Percentiles rank a stretch among this genome's conserved stretches.
Conservation (phyloP, 2,113 vertebrate species). For the Typhlomys cinereus region DNA sequence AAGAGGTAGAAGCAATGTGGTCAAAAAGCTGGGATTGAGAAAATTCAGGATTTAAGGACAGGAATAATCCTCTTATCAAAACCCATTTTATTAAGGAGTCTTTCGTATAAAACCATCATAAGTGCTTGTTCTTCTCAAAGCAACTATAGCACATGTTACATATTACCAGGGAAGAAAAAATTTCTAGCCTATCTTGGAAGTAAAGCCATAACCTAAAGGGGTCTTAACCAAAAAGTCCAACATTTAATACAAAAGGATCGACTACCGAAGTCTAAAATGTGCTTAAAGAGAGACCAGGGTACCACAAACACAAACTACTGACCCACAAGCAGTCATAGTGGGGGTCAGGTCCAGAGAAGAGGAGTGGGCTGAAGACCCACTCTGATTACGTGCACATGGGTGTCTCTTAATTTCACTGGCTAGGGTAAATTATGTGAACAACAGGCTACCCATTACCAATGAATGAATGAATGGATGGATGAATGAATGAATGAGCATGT, state of each 20-base stretch:
- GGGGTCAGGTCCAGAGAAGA: not conserved
- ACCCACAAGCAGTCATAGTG: not conserved
- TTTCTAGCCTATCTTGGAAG: not conserved
- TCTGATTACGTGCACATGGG: fast-evolving
- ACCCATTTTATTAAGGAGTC: not conserved
- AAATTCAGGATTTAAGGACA: not conserved
- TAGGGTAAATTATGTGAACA: not conserved
- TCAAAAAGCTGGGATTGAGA: not conserved
- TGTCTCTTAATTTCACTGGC: not conserved
- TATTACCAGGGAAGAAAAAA: not conserved
- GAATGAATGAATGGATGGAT: not conserved
- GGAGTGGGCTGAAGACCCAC: not conserved
- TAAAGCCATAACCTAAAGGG: not conserved
- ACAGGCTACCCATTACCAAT: no score
- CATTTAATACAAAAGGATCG: not conserved
- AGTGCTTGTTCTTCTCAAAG: not conserved
- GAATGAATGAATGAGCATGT: not conserved
- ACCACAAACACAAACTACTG: not conserved
- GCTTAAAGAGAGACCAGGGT: not conserved
- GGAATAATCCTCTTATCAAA: not conserved
- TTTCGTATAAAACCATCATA: not conserved
- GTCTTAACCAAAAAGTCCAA: not conserved
- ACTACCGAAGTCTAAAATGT: not conserved
- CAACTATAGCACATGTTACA: not conserved
- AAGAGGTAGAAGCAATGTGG: not conserved